phyloP scores from a whole-genome alignment of 2,888 invertebrate genomes.

The Saturnia japonica region DNA sequence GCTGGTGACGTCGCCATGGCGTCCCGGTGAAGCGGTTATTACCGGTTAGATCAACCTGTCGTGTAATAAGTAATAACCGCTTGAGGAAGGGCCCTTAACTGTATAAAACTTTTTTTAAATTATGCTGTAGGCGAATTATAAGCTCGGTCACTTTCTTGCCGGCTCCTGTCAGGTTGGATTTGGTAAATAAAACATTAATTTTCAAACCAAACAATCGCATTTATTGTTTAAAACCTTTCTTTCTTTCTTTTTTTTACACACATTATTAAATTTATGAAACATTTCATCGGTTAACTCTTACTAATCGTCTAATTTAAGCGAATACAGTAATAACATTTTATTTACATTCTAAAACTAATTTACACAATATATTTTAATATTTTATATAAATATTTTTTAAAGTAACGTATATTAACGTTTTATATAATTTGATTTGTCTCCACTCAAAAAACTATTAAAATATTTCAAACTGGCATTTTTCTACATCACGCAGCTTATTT shows the following conservation, averaged over 20 bases:
- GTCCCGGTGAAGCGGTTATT: no score
- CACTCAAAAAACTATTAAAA: constrained; percentile 40
- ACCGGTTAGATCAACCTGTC: no score
- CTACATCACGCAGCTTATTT: constrained; percentile 9
- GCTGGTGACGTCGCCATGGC: no score
- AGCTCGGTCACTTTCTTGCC: no score
- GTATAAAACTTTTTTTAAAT: no score
- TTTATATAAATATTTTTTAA: background rate
- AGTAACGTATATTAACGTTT: background rate
- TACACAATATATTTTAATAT: background rate
- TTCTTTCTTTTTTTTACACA: background rate
- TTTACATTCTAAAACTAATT: background rate
- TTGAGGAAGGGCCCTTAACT: no score
- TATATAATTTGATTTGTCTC: constrained; percentile 34
- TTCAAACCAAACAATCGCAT: background rate
- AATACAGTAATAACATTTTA: background rate
- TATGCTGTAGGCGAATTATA: no score
- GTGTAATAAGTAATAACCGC: no score
- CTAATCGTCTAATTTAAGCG: background rate
- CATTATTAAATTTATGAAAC: background rate
- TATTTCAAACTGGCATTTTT: constrained; percentile 44
- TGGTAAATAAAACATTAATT: background rate
- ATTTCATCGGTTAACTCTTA: background rate
- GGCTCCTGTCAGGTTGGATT: background rate
- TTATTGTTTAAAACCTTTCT: background rate